Conservation (phyloP, 2,888 invertebrate species). For the Patella pellucida region DNA sequence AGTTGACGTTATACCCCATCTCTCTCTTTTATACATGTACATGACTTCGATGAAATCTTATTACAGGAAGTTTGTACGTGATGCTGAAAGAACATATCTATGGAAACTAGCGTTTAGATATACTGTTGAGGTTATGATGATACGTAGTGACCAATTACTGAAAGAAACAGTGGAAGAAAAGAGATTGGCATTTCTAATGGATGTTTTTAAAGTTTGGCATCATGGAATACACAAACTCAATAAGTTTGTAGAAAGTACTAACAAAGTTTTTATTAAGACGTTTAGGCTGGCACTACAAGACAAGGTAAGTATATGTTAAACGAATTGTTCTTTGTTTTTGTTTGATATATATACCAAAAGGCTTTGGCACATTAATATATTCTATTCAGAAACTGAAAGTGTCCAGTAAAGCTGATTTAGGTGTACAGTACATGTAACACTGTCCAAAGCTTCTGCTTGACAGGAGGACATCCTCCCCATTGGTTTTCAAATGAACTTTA, state of each 20-base stretch:
- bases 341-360: too few relatives aligned
- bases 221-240: slow-evolving; percentile 43
- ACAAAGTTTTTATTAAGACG: slow-evolving; percentile 58
- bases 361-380: too few relatives aligned
- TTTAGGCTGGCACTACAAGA: slow-evolving; percentile 57
- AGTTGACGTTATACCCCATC: too few relatives aligned
- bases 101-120: slow-evolving; percentile 81
- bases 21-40: too few relatives aligned
- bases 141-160: slow-evolving; percentile 64
- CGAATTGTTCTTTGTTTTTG: too few relatives aligned
- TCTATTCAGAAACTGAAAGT: too few relatives aligned
- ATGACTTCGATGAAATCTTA: not conserved
- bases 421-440: too few relatives aligned
- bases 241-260: slow-evolving; percentile 46
- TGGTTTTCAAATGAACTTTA: too few relatives aligned
- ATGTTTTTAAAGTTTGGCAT: slow-evolving; percentile 80
- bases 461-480: too few relatives aligned
- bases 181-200: slow-evolving; percentile 72
- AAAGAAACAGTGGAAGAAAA: slow-evolving; percentile 48
- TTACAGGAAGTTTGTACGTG: slow-evolving; percentile 84
- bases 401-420: too few relatives aligned
- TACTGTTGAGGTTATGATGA: slow-evolving; percentile 72
- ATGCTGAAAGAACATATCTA: slow-evolving; percentile 85
- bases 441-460: not conserved
- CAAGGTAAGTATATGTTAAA: slow-evolving; percentile 41